Evolutionary conservation across 2,888 invertebrate species (phyloP), one percentile per base, ranked within the genome.

Genomic region (Drosophila ustulata): DNA sequence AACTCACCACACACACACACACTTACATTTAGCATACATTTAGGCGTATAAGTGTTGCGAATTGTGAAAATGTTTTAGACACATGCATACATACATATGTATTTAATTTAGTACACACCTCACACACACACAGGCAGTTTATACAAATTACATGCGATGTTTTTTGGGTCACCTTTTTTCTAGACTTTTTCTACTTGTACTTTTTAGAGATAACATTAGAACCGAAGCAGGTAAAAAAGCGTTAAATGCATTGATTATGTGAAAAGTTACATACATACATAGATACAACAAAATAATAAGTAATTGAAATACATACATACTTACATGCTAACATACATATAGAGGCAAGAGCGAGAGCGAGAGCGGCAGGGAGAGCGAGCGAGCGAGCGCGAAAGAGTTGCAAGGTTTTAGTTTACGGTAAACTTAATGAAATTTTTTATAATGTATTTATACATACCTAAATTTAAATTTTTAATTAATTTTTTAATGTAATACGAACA

Each of bases 401-500:
- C 87, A 83, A 88, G 84, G 79, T 85, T 85, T 88, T 85, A 87
- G 87, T 86, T 88, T 88, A 88, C 78, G 79, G 74, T 88, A 89
- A 89, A 89, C 75, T 87, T 80, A 85, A 87, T 74, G 80, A 85
- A 81, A 88, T 88, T 88, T 87, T 89, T 89, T 82, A 86, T 82
- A 86, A 89, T 83, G 80, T 88, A 89, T 89, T 85, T 84, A 88
- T 88, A 88, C 88, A 82, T 83, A 89, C 86, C 86, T 90, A 90
- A 87, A 88, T 90, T 89, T 90, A 89, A 90, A 89, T 81, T 88
- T 90, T 89, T 86, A 90, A 89, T 90, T 89, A 90, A 89, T 90
- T 90, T 82, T 90, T 91, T 91, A 91, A 90, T 90, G 88, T 91
- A 91, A 91, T 91, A 91, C 91, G 91, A 91, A 91, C 91, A 92